Evolutionary conservation across 2,888 invertebrate genomes (phyloP).

Genomic region (Anticlea derivata): DNA sequence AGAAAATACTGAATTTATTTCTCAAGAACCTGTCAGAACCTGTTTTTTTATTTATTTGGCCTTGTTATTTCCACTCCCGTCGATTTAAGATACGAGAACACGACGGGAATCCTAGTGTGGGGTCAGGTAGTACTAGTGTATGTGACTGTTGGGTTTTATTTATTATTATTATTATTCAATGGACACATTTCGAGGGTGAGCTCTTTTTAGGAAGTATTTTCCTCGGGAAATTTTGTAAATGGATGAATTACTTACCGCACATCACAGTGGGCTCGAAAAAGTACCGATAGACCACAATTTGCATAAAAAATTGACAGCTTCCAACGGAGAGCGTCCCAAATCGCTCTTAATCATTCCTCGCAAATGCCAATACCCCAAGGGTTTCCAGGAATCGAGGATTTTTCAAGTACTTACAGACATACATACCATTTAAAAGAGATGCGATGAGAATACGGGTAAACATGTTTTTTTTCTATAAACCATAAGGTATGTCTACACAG

Average conservation of each 20-base stretch:
- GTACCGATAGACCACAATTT: slow-evolving; percentile 44
- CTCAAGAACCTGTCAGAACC: too few relatives aligned
- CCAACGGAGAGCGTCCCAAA: slow-evolving; percentile 44
- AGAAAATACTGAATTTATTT: too few relatives aligned
- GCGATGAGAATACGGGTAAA: slow-evolving; percentile 5
- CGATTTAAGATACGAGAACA: too few relatives aligned
- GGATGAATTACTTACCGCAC: slow-evolving; percentile 5
- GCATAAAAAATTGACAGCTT: slow-evolving; percentile 57
- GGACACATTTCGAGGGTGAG: neutral
- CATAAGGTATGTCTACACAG: too few relatives aligned
- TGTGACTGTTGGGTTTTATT: too few relatives aligned
- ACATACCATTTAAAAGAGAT: slow-evolving; percentile 12
- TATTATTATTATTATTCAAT: too few relatives aligned
- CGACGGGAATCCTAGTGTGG: too few relatives aligned
- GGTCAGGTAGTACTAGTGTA: too few relatives aligned
- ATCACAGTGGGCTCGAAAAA: slow-evolving; percentile 17
- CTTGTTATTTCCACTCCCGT: too few relatives aligned
- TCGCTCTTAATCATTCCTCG: slow-evolving; percentile 55
- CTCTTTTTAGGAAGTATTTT: slow-evolving; percentile 10
- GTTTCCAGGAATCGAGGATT: slow-evolving; percentile 29
- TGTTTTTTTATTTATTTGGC: too few relatives aligned
- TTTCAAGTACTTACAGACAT: slow-evolving; percentile 20
- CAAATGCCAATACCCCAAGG: slow-evolving; percentile 46
- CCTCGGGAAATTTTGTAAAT: slow-evolving; percentile 16
- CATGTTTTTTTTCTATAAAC: too few relatives aligned